phyloP scores from a whole-genome alignment of 1,140 invertebrate genomes.

The Choristoneura fumiferana region DNA sequence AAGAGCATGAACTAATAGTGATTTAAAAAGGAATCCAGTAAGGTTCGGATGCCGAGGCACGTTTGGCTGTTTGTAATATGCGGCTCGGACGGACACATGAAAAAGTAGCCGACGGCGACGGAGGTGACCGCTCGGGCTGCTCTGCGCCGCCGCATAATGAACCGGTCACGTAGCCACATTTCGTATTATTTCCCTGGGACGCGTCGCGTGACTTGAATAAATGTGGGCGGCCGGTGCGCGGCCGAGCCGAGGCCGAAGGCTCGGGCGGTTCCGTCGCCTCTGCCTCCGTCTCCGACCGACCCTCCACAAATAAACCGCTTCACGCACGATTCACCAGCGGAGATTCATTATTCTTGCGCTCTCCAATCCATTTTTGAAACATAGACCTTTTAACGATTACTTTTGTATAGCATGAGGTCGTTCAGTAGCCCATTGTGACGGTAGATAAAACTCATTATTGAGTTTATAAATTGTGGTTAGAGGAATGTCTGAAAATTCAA shows the following conservation, averaged over 20 bases:
- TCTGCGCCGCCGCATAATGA: slow-evolving; percentile 67
- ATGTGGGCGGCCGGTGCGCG: slow-evolving; percentile 47
- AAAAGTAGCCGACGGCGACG: slow-evolving; percentile 32
- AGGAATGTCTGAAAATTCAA: no score
- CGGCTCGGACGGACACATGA: slow-evolving; percentile 29
- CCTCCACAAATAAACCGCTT: slow-evolving; percentile 76
- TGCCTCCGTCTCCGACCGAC: slow-evolving; percentile 41
- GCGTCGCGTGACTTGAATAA: slow-evolving; percentile 74
- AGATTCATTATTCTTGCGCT: slow-evolving; percentile 75
- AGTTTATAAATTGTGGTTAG: no score
- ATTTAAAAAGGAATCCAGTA: slow-evolving; percentile 34
- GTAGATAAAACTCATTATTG: no score
- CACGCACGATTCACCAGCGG: slow-evolving; percentile 70
- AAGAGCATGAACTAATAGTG: slow-evolving; percentile 27
- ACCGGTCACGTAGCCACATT: slow-evolving; percentile 77
- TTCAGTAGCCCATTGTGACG: no score
- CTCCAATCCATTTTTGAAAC: slow-evolving; percentile 48
- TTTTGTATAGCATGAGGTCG: no score
- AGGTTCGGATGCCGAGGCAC: slow-evolving; percentile 33
- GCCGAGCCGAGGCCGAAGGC: slow-evolving; percentile 32
- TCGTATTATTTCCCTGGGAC: slow-evolving; percentile 77
- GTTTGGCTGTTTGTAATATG: slow-evolving; percentile 44
- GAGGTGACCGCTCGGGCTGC: slow-evolving; percentile 46
- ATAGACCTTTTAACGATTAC: slow-evolving; percentile 1
- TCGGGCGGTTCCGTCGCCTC: slow-evolving; percentile 6